Percentiles rank a stretch among this genome's conserved stretches.
Conservation (phyloP, 1,140 invertebrate genomes). For the Rhopalosiphum padi region DNA sequence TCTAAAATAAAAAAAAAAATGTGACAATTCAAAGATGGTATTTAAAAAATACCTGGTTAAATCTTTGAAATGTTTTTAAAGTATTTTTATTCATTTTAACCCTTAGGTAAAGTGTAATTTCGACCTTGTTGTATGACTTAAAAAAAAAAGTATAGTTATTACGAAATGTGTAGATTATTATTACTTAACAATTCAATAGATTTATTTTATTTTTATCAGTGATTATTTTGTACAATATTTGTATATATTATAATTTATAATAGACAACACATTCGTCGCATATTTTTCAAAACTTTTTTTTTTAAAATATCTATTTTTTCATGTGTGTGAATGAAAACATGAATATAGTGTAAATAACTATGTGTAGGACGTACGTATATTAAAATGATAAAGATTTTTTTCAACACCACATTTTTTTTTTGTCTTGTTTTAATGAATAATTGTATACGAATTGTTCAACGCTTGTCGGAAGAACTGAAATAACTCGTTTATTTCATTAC, state of each 20-base stretch:
- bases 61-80: neutral
- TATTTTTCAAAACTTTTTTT: neutral
- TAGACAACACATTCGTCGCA: neutral
- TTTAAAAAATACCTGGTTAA: neutral
- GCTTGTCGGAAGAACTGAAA: neutral
- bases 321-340: neutral
- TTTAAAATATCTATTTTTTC: neutral
- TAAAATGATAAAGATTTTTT: neutral
- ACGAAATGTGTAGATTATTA: neutral
- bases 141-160: neutral
- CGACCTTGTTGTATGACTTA: neutral
- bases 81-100: neutral
- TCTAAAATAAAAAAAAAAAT: too few relatives aligned
- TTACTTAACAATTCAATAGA: neutral
- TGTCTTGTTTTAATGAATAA: slow-evolving; percentile 9
- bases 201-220: neutral
- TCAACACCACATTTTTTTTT: neutral
- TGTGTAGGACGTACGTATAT: neutral
- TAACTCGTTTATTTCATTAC: neutral
- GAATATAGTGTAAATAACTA: neutral
- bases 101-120: neutral
- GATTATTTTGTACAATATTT: neutral
- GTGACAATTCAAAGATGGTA: neutral
- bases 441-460: neutral
- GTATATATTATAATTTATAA: too few relatives aligned